Base-by-base conservation (phyloP, 2,113 vertebrate species). In the Cheilinus undulatus region DNA sequence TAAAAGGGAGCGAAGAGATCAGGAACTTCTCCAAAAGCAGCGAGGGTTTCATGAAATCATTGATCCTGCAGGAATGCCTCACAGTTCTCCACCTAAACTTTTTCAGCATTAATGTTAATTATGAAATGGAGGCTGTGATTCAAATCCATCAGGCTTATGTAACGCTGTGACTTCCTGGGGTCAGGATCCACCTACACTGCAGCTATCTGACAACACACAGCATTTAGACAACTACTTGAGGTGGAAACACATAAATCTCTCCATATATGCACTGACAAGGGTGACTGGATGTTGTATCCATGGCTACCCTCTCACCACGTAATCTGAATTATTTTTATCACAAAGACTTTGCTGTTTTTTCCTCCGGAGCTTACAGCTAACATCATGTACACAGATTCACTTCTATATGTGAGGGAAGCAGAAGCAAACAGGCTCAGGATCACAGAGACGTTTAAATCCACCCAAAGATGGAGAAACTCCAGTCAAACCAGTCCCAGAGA, bases 281-380 rank as follows among this genome's bases (percentile, higher is more conserved):
- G 76, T 78, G 85, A 86, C 84, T 87, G 83, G 82, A 89, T 88
- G 86, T 59, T 78, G 88, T 90, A 88, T 90, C 90, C 90, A 90
- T 91, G 88, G 82, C 86, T 86, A 91, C 90, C 84, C 86, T 66
- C 86, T 78, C 86, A 83, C 72, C 86, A 83, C 72, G 76, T 78
- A 89, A 85, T 87, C 83, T 73, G 72, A 69, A 89, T 84, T 89
- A 89, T 86, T 91, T 89, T 89, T 88, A 89, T 89, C 86, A 83
- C 80, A 87, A 88, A 86, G 79, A 69, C 74, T 27, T 70, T 79
- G 62, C 80, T 70, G 74, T 50, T 77, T 81, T 80, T 62, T 20
- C 51, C 70, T 80, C 56, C 69, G 0, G n/a, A 80, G 73, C 70
- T 69, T 79, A 38, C 81, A 62, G 75, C 78, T 73, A 81, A 65